A percentile compares a stretch with the other conserved stretches of the same genome.
Evolutionary conservation across 2,888 invertebrate genomes (phyloP).

Genomic region (Pelosia muscerda): DNA sequence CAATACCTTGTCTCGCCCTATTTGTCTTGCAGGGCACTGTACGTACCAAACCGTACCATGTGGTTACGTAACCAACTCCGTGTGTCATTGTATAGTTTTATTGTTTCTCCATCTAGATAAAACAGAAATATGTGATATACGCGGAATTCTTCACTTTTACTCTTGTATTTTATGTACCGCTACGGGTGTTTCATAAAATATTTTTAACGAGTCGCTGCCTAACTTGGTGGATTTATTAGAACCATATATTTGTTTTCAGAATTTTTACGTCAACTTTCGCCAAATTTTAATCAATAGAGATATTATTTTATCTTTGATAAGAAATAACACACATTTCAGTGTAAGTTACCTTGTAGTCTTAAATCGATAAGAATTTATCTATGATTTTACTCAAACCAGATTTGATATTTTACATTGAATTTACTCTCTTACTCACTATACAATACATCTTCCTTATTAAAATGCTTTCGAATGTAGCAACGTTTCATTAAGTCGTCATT

Average conservation of each 20-base stretch:
- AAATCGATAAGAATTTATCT: not conserved
- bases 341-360: constrained; percentile 1
- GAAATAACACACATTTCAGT: not conserved
- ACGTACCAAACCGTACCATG: constrained; percentile 55
- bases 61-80: constrained; percentile 41
- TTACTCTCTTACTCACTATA: not conserved
- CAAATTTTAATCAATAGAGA: constrained; percentile 1
- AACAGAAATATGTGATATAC: constrained; percentile 5
- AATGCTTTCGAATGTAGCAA: not conserved
- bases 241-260: not conserved
- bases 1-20: constrained; percentile 52
- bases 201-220: not conserved
- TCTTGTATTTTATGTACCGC: not conserved
- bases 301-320: not conserved
- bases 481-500: not conserved
- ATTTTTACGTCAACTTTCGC: not conserved
- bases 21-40: constrained; percentile 51
- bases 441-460: not conserved
- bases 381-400: not conserved
- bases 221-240: not conserved
- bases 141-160: not conserved
- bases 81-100: constrained; percentile 38
- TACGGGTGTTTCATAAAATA: not conserved
- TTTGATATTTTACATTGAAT: not conserved
- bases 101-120: constrained; percentile 36